Conservation (phyloP, 2,797 vertebrate genomes). For the Pygocentrus nattereri region DNA sequence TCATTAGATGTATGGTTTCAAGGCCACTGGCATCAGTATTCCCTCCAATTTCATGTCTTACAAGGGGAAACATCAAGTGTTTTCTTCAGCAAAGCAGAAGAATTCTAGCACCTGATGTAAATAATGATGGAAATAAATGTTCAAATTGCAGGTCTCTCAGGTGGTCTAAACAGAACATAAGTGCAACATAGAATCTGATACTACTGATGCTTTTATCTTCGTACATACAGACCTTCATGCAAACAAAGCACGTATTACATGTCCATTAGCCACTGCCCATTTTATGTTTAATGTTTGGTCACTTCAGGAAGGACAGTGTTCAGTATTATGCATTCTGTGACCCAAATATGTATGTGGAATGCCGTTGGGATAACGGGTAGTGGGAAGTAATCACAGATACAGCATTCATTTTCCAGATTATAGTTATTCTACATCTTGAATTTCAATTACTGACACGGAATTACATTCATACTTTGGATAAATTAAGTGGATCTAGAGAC, state of each 20-base stretch:
- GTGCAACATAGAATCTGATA: not conserved
- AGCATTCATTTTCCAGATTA: not conserved
- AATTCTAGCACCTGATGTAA: slow-evolving; percentile 38
- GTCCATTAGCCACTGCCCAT: not conserved
- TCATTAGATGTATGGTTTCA: slow-evolving; percentile 51
- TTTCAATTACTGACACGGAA: not conserved
- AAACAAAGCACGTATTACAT: not conserved
- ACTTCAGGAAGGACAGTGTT: not conserved
- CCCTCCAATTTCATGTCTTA: slow-evolving; percentile 37
- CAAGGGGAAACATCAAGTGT: slow-evolving; percentile 29
- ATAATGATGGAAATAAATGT: slow-evolving; percentile 22
- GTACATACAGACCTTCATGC: not conserved
- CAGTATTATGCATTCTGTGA: not conserved
- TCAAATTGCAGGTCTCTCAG: slow-evolving; percentile 1
- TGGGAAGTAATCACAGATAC: not conserved
- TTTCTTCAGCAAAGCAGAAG: slow-evolving; percentile 39
- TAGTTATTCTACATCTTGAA: not conserved
- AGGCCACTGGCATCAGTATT: slow-evolving; percentile 58
- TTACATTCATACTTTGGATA: not conserved
- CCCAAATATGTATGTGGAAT: not conserved
- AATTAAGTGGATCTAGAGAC: not conserved
- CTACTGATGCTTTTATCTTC: not conserved
- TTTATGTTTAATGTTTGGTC: not conserved
- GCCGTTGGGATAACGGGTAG: not conserved
- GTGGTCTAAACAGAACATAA: not conserved